Evolutionary conservation across 2,797 vertebrate genomes (phyloP), one percentile per base, ranked within the genome.

Genomic region (Buceros bicornis): DNA sequence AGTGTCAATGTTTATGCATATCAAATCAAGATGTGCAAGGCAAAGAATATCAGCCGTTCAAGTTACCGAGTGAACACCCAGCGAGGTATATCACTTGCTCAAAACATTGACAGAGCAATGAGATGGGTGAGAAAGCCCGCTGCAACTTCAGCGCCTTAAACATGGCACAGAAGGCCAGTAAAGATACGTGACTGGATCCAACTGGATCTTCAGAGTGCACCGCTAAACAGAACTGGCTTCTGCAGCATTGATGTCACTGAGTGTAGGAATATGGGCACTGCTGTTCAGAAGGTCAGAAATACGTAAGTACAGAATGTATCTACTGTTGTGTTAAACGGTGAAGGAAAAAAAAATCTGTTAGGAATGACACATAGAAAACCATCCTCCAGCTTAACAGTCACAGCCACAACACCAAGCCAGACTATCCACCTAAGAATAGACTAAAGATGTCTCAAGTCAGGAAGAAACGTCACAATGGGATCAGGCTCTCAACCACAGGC

Each of bases 21-120:
- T 79, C 11, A 18, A 95, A 85, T 82, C 88, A 87, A 61, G 82
- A 92, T 94, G 86, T 93, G 83, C 83, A 83, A 93, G 78, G 71
- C 24, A 0, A 87, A 89, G 69, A 90, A 51, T 61, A 95, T 82
- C 71, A 96, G 65, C 81, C 89, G 93, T 82, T 97, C 93, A 91
- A 94, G 82, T 97, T 93, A 96, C 87, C 81, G 72, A 90, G n/a
- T 82, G 92, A 95, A 95, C 90, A 94, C 71, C 67, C 94, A 93
- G 47, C 0, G 89, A 95, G 88, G 90, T 95, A 43, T 79, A 95
- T 93, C 73, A 43, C 15, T 82, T 94, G 83, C 72, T 94, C 45
- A 73, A 73, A 96, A 85, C n/a, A 81, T 80, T 64, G 28, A 78
- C 45, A 78, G 71, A 25, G 40, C 71, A 80, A 47, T 14, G 71